These are phyloP conservation scores for Anser cygnoides DNA, from an alignment of 2,113 vertebrate genomes.

Conservation along the genomic window DNA sequence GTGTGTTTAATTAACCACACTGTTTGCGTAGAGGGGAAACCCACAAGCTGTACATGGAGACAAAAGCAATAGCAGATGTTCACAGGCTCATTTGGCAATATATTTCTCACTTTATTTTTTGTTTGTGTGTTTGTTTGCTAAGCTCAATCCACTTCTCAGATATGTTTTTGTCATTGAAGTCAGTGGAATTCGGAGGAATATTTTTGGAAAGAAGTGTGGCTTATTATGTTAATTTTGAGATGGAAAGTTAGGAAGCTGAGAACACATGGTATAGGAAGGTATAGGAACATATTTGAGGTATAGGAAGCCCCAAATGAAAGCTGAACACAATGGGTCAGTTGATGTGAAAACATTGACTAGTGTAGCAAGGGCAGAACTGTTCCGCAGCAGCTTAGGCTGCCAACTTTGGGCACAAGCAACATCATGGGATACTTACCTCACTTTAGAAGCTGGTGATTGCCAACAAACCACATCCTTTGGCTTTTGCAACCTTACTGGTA, in stretches of 20 bases:
- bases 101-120: neutral
- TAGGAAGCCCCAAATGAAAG: neutral
- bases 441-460: neutral
- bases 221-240: neutral
- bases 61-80: conserved; percentile 2
- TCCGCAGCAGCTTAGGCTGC: neutral
- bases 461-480: neutral
- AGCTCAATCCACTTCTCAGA: neutral
- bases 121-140: neutral
- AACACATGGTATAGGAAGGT: neutral
- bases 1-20: conserved; percentile 7
- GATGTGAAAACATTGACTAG: rapidly evolving
- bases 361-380: neutral
- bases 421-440: neutral
- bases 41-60: neutral
- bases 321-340: rapidly evolving
- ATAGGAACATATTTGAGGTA: too few species aligned
- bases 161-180: neutral
- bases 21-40: neutral
- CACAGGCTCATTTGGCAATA: neutral
- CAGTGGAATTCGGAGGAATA: neutral
- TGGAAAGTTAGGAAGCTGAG: neutral
- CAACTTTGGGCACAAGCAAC: neutral
- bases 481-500: neutral
- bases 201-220: neutral